These are phyloP conservation scores for Sprattus sprattus DNA, from an alignment of 2,113 vertebrate species.

Conservation along the genomic window DNA sequence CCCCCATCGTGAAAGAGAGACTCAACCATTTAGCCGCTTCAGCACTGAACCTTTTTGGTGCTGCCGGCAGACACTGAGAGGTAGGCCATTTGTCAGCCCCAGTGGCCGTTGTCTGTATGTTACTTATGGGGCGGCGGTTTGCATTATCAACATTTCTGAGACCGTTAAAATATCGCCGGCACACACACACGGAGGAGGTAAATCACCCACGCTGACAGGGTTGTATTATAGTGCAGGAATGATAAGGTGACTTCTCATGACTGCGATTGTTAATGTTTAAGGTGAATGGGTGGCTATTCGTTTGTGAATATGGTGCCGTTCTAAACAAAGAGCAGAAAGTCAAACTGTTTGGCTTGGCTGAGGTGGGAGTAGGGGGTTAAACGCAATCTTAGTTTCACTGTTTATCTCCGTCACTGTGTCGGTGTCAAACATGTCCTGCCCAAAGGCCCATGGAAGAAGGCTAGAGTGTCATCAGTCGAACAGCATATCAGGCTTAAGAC, in stretches of 20 bases:
- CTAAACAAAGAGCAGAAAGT: constrained; percentile 1
- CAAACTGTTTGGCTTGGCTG: not conserved
- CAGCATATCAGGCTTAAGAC: not conserved
- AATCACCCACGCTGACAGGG: not conserved
- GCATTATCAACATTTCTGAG: constrained; percentile 1
- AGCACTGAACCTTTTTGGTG: constrained; percentile 7
- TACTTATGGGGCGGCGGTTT: not conserved
- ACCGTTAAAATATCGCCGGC: not conserved
- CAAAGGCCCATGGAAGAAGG: not conserved
- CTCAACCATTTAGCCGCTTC: not conserved
- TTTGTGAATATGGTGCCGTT: not conserved
- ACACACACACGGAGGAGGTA: not conserved
- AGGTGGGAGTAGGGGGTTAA: not conserved
- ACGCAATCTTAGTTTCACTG: not conserved
- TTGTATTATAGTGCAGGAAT: constrained; percentile 1
- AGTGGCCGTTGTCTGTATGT: not conserved
- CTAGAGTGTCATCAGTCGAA: not conserved
- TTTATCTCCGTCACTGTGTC: not conserved
- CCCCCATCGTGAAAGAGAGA: not conserved
- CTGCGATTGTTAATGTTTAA: not conserved
- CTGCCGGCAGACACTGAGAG: not conserved
- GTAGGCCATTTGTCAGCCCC: not conserved
- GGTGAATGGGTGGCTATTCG: not conserved
- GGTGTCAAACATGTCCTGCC: not conserved
- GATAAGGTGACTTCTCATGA: not conserved